phyloP scores from a whole-genome alignment of 2,113 vertebrate species.

The Eulacestoma nigropectus region DNA sequence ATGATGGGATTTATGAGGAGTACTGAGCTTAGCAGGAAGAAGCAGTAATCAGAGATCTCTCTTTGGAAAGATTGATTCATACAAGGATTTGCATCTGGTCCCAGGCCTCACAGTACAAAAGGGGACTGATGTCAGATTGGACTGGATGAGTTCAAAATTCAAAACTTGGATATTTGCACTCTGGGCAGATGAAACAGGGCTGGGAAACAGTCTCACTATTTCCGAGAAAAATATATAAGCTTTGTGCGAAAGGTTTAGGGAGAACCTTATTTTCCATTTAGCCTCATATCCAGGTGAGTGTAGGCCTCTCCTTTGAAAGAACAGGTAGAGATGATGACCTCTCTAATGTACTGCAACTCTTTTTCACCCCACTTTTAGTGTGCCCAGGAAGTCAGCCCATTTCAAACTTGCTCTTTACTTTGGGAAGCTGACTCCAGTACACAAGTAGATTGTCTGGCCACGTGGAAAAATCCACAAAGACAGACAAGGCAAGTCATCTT shows the following conservation, averaged over 20 bases:
- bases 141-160: background rate
- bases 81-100: background rate
- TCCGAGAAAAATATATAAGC: background rate
- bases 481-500: background rate
- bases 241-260: background rate
- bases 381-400: no score
- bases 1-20: background rate
- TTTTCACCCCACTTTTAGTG: background rate
- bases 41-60: background rate
- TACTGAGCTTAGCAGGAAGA: background rate
- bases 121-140: background rate
- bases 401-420: background rate
- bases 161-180: background rate
- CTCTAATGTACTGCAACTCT: rapidly evolving
- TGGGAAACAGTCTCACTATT: background rate
- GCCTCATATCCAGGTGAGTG: background rate
- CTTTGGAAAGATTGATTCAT: background rate
- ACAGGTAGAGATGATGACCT: no score
- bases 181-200: background rate
- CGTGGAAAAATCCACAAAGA: background rate
- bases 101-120: background rate
- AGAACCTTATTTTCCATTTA: background rate
- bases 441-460: background rate
- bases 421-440: background rate
- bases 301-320: background rate